These are phyloP conservation scores for Pandion haliaetus DNA, from an alignment of 2,113 vertebrate species.

Conservation along the genomic window DNA sequence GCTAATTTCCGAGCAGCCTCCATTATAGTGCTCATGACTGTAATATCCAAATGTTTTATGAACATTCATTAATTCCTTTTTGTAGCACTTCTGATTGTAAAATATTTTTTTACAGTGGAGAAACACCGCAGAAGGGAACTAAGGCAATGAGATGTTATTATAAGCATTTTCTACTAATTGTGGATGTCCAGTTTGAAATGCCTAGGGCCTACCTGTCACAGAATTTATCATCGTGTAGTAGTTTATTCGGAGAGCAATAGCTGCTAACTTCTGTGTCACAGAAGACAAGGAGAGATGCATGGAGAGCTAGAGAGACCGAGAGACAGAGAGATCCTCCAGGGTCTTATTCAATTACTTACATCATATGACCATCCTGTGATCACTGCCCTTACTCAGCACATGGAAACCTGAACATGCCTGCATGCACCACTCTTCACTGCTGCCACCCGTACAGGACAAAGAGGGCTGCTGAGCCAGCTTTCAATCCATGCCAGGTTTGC, in stretches of 20 bases:
- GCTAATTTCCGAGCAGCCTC: neutral
- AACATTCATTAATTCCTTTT: neutral
- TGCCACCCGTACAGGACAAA: neutral
- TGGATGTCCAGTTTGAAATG: neutral
- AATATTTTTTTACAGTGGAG: neutral
- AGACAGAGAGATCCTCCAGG: neutral
- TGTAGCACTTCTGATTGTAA: neutral
- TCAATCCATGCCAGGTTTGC: neutral
- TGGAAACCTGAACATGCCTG: neutral
- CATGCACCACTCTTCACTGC: neutral
- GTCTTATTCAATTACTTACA: neutral
- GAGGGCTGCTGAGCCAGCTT: slow-evolving; percentile 31
- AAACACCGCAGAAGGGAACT: neutral
- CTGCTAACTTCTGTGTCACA: neutral
- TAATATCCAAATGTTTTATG: neutral
- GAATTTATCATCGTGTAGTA: neutral
- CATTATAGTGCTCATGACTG: neutral
- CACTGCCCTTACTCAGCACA: slow-evolving; percentile 37
- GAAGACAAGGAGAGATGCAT: neutral
- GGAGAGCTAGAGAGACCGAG: neutral
- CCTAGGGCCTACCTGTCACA: neutral
- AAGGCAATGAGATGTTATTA: neutral
- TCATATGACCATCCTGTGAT: slow-evolving; percentile 4
- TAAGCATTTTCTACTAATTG: neutral
- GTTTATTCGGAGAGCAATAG: neutral